phyloP scores from a whole-genome alignment of 2,113 vertebrate genomes.

The Sorex araneus region DNA sequence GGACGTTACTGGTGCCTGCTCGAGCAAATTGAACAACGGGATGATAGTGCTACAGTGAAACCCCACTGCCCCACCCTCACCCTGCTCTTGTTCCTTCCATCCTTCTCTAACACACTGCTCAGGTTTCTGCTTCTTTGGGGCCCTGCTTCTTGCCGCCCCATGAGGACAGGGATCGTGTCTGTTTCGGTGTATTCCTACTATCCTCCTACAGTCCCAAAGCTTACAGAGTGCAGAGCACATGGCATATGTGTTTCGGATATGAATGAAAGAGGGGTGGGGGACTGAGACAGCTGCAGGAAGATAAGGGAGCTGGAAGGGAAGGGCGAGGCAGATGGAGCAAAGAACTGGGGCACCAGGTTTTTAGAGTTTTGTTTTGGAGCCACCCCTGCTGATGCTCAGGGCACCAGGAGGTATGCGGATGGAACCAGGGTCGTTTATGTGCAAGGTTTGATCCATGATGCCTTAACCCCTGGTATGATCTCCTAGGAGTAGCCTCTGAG shows the following conservation, averaged over 20 bases:
- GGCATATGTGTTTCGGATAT: background rate
- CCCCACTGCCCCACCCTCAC: background rate
- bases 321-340: background rate
- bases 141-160: conserved; percentile 16
- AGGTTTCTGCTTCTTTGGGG: background rate
- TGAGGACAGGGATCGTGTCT: background rate
- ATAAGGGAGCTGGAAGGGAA: background rate
- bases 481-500: no score
- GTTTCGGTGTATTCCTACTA: background rate
- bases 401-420: no score
- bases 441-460: no score
- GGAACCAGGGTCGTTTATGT: no score
- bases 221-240: background rate
- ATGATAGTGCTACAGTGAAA: no score
- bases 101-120: background rate
- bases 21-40: no score
- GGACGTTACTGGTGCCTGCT: no score
- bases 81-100: background rate
- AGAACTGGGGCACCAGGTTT: no score
- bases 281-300: background rate
- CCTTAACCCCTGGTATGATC: no score
- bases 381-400: no score
- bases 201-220: background rate
- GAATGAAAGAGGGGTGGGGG: background rate
- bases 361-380: no score